Base-by-base conservation (phyloP, 2,113 vertebrate species). In the Thinocorus orbignyianus region DNA sequence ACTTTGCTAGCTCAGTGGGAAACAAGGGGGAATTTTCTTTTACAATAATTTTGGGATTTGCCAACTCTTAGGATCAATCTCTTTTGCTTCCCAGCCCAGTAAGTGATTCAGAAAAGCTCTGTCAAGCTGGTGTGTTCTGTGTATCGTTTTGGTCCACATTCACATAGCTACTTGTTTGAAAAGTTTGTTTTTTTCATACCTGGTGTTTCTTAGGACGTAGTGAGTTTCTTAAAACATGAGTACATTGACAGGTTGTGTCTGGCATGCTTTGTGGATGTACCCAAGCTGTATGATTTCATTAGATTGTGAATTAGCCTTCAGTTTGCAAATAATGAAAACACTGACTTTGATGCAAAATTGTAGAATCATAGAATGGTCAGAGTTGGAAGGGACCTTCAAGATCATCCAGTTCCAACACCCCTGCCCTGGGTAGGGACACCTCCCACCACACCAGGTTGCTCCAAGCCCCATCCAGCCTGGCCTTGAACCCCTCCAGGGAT, bases 201-300 rank as follows among this genome's bases (percentile, higher is more conserved):
- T 42, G 25, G 19, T 8, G 8, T 57, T 77, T 8, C 30, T 46
- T 41, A 2, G 4, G 30, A 37, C 25, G 8, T 15, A 17, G 0
- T 2, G 52, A 25, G 8, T 55, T 76, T 26, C 23, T 41, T 20
- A 41, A 41, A 28, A 7, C 28, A 2, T 11, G 6, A 11, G 14
- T 35, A 13, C 23, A 5, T 6, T 7, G 49, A 13, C 16, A 16
- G 11, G 30, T 31, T 16, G 30, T 11, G 25, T 12, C 3, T 15
- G n/a, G 25, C 15, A 3, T 4, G 19, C 11, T n/a, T 37, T 44
- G 48, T 30, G 33, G 55, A 13, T 2, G 1, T 11, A 22, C 17
- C 37, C 2, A 8, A 44, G 42, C 35, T 37, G 54, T 10, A 20
- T 0, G 0, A 39, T 25, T 55, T 46, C 30, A 16, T 57, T 54